Evolutionary conservation across 2,888 invertebrate species (phyloP).

Genomic region (Macrosiphum euphorbiae): DNA sequence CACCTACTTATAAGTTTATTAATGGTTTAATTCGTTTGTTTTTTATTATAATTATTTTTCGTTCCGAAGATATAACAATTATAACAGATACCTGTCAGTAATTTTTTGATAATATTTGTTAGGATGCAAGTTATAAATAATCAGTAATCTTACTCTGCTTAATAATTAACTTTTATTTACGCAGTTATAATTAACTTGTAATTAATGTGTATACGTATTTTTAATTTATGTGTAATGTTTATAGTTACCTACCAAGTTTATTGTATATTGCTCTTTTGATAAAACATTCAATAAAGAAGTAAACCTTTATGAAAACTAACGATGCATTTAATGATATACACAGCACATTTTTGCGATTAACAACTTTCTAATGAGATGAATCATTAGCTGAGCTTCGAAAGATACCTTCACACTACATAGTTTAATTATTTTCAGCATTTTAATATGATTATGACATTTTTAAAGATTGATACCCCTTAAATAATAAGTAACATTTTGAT

Average conservation of each 20-base stretch:
- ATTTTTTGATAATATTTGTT: neutral
- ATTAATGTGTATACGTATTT: neutral
- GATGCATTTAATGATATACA: constrained; percentile 2
- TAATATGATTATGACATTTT: neutral
- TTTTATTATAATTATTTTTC: neutral
- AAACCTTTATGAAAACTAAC: neutral
- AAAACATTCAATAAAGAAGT: constrained; percentile 14
- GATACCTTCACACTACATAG: neutral
- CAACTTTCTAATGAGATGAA: constrained; percentile 18
- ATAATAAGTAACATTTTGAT: neutral
- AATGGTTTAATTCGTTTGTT: neutral
- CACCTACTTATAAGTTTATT: neutral
- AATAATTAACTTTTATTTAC: neutral
- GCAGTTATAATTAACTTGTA: neutral
- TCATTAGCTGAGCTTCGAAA: constrained; percentile 23
- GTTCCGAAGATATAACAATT: neutral
- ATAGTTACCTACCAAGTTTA: neutral
- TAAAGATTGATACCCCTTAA: neutral
- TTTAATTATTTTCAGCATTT: neutral
- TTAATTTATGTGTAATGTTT: neutral
- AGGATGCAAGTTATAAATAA: neutral
- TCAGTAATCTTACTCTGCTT: neutral
- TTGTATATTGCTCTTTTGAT: neutral
- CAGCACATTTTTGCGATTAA: constrained; percentile 7
- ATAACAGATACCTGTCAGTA: neutral